Percentiles rank a stretch among this genome's conserved stretches.
Conservation (phyloP, 1,140 invertebrate species). For the Platorchestia sp. region DNA sequence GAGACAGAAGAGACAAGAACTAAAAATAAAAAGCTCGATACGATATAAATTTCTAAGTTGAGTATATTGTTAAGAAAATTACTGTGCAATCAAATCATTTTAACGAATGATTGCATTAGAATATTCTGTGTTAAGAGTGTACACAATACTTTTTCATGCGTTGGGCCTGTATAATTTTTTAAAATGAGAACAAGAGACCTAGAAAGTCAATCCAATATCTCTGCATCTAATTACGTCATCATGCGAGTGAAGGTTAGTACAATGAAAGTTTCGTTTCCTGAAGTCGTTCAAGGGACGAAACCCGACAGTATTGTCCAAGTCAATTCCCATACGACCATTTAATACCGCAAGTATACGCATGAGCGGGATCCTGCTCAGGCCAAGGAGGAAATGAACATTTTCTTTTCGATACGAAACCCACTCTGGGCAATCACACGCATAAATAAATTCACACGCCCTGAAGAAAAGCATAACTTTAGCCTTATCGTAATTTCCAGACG, state of each 20-base stretch:
- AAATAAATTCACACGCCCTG: not conserved
- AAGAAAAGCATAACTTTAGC: not conserved
- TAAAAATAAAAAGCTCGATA: too few relatives aligned
- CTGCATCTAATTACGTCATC: not conserved
- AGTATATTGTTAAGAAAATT: too few relatives aligned
- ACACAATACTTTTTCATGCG: too few relatives aligned
- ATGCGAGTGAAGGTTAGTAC: not conserved
- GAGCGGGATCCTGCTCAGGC: not conserved
- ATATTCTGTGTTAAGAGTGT: too few relatives aligned
- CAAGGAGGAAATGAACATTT: not conserved
- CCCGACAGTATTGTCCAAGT: not conserved
- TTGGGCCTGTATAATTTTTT: not conserved
- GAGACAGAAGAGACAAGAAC: not conserved
- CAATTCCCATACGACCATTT: not conserved
- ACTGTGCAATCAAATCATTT: too few relatives aligned
- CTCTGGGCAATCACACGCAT: not conserved
- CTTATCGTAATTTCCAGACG: not conserved
- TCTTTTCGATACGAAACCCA: not conserved
- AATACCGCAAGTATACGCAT: not conserved
- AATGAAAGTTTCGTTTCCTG: not conserved
- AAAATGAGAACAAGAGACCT: not conserved
- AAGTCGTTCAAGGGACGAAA: not conserved
- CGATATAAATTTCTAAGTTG: too few relatives aligned
- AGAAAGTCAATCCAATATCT: not conserved
- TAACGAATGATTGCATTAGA: too few relatives aligned